phyloP scores from a whole-genome alignment of 2,113 vertebrate genomes.

The Parus major region DNA sequence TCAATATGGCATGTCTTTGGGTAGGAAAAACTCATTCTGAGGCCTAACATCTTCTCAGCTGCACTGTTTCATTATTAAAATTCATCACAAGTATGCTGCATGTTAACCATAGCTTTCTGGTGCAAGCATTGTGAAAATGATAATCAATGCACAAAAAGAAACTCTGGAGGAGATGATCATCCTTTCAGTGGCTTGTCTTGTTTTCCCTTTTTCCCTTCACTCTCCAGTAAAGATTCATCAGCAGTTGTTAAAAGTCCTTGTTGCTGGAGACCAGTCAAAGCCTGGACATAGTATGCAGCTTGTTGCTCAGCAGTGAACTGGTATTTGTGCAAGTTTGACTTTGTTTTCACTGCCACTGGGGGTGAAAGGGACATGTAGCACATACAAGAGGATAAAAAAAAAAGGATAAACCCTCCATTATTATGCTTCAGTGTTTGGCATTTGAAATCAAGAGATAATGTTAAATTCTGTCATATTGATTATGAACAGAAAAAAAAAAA shows the following conservation, averaged over 20 bases:
- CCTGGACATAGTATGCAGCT: not conserved
- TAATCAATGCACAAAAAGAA: not conserved
- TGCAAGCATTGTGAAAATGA: not conserved
- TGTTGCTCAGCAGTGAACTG: fast-evolving
- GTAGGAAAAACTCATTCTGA: not conserved
- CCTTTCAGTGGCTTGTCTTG: not conserved
- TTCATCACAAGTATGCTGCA: not conserved
- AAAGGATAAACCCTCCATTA: not conserved
- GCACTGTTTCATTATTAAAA: not conserved
- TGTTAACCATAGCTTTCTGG: not conserved
- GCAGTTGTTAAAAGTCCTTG: not conserved
- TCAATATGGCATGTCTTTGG: not conserved
- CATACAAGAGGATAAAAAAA: not conserved
- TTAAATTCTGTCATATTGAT: not conserved
- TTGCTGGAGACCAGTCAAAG: not conserved
- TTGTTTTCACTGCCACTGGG: not conserved
- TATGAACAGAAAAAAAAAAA: not conserved
- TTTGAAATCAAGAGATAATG: not conserved
- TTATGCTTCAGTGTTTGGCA: not conserved
- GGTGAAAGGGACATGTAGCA: not conserved
- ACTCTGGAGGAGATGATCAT: not conserved
- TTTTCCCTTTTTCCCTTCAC: not conserved
- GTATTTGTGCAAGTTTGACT: not conserved
- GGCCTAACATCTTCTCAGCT: not conserved
- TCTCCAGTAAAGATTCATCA: not conserved